Percentiles rank a stretch among this genome's conserved stretches.
These are phyloP conservation scores for Pseudorasbora parva DNA, from an alignment of 2,113 vertebrate genomes.

Conservation along the genomic window DNA sequence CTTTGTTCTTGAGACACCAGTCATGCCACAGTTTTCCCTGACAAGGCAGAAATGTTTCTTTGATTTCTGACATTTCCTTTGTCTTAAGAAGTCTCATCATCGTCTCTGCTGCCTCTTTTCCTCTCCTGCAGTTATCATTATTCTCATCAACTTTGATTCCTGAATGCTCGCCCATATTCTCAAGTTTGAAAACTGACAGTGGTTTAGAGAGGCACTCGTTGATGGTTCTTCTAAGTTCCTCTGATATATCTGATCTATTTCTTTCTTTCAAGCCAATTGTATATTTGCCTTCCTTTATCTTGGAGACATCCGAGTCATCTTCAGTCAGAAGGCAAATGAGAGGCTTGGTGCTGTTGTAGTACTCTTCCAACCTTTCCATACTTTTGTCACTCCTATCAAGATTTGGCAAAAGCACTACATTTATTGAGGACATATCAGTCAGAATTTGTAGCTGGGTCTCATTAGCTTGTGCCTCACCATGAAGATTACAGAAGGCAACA, in stretches of 20 bases:
- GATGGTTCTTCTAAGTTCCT: slow-evolving; percentile 62
- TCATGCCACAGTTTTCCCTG: slow-evolving; percentile 36
- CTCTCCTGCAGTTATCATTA: not conserved
- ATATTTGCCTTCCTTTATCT: slow-evolving; percentile 14
- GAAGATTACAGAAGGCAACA: slow-evolving; percentile 72
- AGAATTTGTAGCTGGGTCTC: slow-evolving; percentile 23
- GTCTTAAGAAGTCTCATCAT: not conserved
- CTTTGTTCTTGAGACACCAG: slow-evolving; percentile 42
- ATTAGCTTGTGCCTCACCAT: slow-evolving; percentile 54
- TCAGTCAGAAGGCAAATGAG: slow-evolving; percentile 47
- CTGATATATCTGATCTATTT: slow-evolving; percentile 15
- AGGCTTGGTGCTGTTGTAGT: not conserved
- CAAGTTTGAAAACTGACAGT: not conserved
- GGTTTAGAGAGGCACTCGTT: not conserved
- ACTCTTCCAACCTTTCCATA: not conserved
- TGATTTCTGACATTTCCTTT: slow-evolving; percentile 5
- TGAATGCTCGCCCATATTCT: not conserved
- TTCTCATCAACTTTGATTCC: slow-evolving; percentile 19
- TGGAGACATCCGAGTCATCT: slow-evolving; percentile 8
- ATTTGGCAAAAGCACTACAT: slow-evolving; percentile 64
- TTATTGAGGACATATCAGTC: slow-evolving; percentile 65
- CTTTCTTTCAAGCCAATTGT: not conserved
- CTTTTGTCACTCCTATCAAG: not conserved
- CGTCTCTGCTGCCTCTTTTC: not conserved
- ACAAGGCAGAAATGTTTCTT: slow-evolving; percentile 40